Base-by-base conservation (phyloP, 2,888 invertebrate genomes). In the Argyra leucocephala region DNA sequence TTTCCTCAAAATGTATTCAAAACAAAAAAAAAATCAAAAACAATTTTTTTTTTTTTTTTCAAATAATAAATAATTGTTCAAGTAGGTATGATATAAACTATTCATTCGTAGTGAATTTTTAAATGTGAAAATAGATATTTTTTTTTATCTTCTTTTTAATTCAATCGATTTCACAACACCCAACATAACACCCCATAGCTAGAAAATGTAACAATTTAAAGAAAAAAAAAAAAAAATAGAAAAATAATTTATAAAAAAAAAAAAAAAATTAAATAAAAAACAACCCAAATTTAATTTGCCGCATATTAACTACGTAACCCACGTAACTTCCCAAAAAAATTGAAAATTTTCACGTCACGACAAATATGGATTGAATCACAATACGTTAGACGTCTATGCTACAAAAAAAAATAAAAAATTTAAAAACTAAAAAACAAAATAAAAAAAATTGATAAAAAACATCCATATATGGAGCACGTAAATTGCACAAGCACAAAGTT, bases 261-360 rank as follows among this genome's bases (percentile, higher is more conserved):
- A 15, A 18, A 48, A 48, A n/a, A 37, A 12, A 37, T 15, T n/a
- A 18, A 48, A 48, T 18, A 48, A 15, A 15, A 15, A 48, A 48
- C 1, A 48, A 2, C 18, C 4, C 48, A 18, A 48, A 48, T 48
- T 48, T 48, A 48, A 48, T 48, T 48, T 48, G n/a, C 48, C 48
- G 18, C 48, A 48, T 48, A 48, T 48, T 48, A 48, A 48, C 48
- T 15, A 48, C 48, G 2, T 2, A 48, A 48, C 48, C 48, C 15
- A 48, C 48, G 18, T 48, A 18, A 48, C 48, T 48, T 48, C 5
- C 48, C 12, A 48, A 48, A 9, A 37, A 48, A 48, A 48, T 18
- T 48, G 48, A 48, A 48, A 48, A 48, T 48, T 48, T 48, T 48
- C 48, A 48, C 48, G 48, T 48, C 48, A 48, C 48, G 48, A 48